Conservation (phyloP, 2,113 vertebrate genomes). For the Psittacus erithacus region DNA sequence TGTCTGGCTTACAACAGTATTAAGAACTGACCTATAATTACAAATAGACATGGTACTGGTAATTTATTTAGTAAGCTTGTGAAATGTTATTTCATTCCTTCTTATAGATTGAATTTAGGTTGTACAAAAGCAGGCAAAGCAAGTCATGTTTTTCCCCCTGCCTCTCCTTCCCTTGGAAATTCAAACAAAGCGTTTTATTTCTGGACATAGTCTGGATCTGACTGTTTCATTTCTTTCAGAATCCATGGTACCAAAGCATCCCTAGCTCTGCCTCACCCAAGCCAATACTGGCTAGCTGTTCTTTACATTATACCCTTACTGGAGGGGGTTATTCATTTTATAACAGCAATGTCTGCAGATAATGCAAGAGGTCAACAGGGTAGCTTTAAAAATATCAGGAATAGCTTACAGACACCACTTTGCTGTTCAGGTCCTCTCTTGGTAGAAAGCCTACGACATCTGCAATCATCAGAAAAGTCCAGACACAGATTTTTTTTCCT, state of each 20-base stretch:
- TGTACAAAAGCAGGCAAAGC: slow-evolving; percentile 21
- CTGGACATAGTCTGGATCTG: not conserved
- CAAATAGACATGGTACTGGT: not conserved
- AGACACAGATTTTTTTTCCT: not conserved
- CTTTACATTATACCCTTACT: not conserved
- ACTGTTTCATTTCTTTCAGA: not conserved
- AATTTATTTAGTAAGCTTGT: slow-evolving; percentile 41
- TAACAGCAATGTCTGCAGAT: not conserved
- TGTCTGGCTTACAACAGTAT: slow-evolving; percentile 18
- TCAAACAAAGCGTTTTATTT: slow-evolving; percentile 37
- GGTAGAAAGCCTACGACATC: not conserved
- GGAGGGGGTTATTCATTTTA: not conserved
- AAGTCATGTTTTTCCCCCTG: not conserved
- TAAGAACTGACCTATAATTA: slow-evolving; percentile 51
- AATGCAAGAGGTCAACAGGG: not conserved
- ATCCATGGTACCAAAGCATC: not conserved
- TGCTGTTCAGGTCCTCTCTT: not conserved
- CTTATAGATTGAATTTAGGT: slow-evolving; percentile 10
- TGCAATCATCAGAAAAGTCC: not conserved
- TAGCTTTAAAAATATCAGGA: rapidly evolving
- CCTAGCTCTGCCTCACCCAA: not conserved
- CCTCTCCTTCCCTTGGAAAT: not conserved
- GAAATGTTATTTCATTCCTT: slow-evolving; percentile 64
- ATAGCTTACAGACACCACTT: not conserved
- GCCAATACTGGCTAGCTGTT: not conserved